A percentile compares a stretch with the other conserved stretches of the same genome.
These are phyloP conservation scores for Tenodera sinensis DNA, from an alignment of 2,888 invertebrate species.

Conservation along the genomic window DNA sequence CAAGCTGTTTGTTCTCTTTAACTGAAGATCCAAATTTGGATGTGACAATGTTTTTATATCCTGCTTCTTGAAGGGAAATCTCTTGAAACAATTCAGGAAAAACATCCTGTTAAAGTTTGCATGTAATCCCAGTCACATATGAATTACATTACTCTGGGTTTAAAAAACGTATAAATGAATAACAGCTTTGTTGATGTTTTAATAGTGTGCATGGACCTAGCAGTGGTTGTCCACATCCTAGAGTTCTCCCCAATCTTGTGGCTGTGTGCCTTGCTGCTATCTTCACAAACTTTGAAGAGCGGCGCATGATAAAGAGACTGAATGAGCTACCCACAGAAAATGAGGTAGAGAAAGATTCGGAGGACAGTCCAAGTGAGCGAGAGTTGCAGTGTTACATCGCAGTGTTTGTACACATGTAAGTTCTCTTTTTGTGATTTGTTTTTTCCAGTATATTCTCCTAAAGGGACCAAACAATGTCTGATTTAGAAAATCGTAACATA, in stretches of 20 bases:
- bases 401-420: conserved; percentile 50
- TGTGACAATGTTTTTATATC: no score
- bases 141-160: neutral
- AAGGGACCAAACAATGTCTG: no score
- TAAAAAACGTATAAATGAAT: neutral
- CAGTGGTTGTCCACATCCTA: conserved; percentile 72
- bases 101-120: no score
- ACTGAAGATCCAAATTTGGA: no score
- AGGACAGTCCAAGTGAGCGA: conserved; percentile 37
- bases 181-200: neutral
- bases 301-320: conserved; percentile 36
- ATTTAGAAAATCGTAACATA: no score
- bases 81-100: no score
- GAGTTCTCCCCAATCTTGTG: conserved; percentile 74
- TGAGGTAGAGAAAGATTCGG: conserved; percentile 9
- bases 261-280: conserved; percentile 73
- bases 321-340: conserved; percentile 13
- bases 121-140: no score
- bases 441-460: no score
- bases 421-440: neutral
- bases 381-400: conserved; percentile 46
- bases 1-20: no score
- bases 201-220: conserved; percentile 65
- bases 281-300: conserved; percentile 50
- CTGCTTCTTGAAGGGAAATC: no score